These are phyloP conservation scores for Eristalinus sepulchralis DNA, from an alignment of 2,888 invertebrate species.

Conservation along the genomic window DNA sequence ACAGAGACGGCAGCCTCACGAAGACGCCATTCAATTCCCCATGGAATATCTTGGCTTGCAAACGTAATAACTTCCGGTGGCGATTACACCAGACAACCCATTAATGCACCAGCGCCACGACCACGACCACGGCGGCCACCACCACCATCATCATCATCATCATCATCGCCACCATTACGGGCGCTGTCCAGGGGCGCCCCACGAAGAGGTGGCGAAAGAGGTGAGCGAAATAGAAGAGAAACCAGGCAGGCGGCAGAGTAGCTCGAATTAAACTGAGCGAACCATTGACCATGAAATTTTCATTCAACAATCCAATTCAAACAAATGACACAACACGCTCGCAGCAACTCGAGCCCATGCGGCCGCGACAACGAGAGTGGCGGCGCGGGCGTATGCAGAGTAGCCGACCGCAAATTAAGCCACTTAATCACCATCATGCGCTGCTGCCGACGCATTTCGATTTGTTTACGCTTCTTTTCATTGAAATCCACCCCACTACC, in stretches of 20 bases:
- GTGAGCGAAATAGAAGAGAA: not conserved
- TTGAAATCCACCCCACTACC: constrained; percentile 12
- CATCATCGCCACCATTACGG: constrained; percentile 45
- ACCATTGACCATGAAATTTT: constrained; percentile 66
- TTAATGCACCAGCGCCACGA: constrained; percentile 56
- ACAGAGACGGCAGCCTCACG: not conserved
- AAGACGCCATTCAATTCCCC: constrained; percentile 10
- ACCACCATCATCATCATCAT: not conserved
- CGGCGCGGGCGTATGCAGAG: constrained; percentile 36
- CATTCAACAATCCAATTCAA: constrained; percentile 53
- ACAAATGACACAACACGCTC: constrained; percentile 39
- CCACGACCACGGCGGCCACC: constrained; percentile 16
- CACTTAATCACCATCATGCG: constrained; percentile 62
- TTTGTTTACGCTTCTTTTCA: constrained; percentile 20
- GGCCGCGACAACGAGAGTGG: not conserved
- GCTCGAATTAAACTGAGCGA: constrained; percentile 47
- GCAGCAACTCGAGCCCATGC: not conserved
- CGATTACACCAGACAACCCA: constrained; percentile 57
- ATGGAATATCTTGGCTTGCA: constrained; percentile 18
- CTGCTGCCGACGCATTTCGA: constrained; percentile 49
- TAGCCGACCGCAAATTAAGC: constrained; percentile 68
- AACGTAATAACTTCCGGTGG: constrained; percentile 65
- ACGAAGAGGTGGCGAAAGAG: constrained; percentile 28
- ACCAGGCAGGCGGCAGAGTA: not conserved
- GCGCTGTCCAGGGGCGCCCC: constrained; percentile 44